Evolutionary conservation across 2,888 invertebrate species (phyloP), one percentile per base, ranked within the genome.

Genomic region (Epistrophe grossulariae): DNA sequence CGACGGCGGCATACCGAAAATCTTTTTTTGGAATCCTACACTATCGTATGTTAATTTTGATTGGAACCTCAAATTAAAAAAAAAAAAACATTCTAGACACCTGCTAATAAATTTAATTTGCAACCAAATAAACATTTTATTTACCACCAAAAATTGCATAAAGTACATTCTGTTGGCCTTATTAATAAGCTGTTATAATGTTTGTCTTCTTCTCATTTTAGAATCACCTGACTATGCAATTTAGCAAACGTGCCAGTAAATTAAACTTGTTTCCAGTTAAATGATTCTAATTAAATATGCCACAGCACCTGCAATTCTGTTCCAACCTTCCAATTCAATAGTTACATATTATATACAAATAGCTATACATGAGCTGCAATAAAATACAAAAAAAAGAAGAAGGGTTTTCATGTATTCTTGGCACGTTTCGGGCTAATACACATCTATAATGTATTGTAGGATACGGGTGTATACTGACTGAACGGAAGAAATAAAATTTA

Each of bases 401-500:
- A 55, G 45, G 38, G 71, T 38, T 79, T 73, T 73, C 40, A 57
- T 77, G 72, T 59, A 84, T 77, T 80, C 84, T 31, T 40, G 31
- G 48, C 84, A 84, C 84, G 81, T 84, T 62, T 70, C 55, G 60
- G 55, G 13, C 24, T 72, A 68, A 45, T 31, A 45, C 38, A n/a
- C 66, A 73, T 15, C 60, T 19, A 60, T 55, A 28, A 28, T 55
- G 31, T 55, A 31, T 28, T 55, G 10, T 31, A 55, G 15, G 9
- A n/a, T 28, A 62, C n/a, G 45, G 64, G 24, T 48, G 40, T 24
- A n/a, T n/a, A n/a, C n/a, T n/a, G n/a, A 13, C 28, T 31, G 4
- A 57, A 35, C 38, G 19, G 40, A 43, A 62, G 8, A 40, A 40
- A 28, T 40, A n/a, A 40, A 62, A 19, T 15, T n/a, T 10, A 17